Evolutionary conservation across 2,113 vertebrate species (phyloP).

Genomic region (Noturus placidus): DNA sequence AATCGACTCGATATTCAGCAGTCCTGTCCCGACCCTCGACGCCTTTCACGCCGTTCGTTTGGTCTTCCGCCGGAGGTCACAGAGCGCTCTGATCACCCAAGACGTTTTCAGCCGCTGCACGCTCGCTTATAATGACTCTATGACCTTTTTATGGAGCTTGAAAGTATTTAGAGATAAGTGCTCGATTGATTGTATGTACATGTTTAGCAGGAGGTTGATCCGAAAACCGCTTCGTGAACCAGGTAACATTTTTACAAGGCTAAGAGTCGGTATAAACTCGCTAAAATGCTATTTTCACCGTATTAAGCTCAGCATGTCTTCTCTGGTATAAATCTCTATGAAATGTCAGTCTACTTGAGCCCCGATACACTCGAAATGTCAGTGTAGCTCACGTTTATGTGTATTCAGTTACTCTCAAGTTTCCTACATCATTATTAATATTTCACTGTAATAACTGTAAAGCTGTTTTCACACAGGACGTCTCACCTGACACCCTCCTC

Average conservation of each 20-base stretch:
- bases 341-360: slow-evolving; percentile 26
- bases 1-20: slow-evolving; percentile 88
- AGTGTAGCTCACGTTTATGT: not conserved
- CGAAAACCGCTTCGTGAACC: not conserved
- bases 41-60: slow-evolving; percentile 79
- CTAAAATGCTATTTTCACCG: not conserved
- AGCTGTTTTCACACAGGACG: not conserved
- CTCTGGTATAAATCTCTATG: not conserved
- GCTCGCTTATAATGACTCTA: slow-evolving; percentile 68
- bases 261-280: not conserved
- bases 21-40: slow-evolving; percentile 77
- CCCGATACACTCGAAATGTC: slow-evolving; percentile 5
- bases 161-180: slow-evolving; percentile 55
- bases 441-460: not conserved
- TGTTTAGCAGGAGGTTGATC: not conserved
- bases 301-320: not conserved
- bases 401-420: not conserved
- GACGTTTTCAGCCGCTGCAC: slow-evolving; percentile 74
- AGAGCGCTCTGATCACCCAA: slow-evolving; percentile 72
- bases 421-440: not conserved
- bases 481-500: not conserved
- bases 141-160: slow-evolving; percentile 67
- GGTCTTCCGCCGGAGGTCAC: slow-evolving; percentile 75
- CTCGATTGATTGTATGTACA: not conserved
- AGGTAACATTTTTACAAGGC: not conserved